Base-by-base conservation (phyloP, 2,888 invertebrate genomes). In the Beris morrisii region DNA sequence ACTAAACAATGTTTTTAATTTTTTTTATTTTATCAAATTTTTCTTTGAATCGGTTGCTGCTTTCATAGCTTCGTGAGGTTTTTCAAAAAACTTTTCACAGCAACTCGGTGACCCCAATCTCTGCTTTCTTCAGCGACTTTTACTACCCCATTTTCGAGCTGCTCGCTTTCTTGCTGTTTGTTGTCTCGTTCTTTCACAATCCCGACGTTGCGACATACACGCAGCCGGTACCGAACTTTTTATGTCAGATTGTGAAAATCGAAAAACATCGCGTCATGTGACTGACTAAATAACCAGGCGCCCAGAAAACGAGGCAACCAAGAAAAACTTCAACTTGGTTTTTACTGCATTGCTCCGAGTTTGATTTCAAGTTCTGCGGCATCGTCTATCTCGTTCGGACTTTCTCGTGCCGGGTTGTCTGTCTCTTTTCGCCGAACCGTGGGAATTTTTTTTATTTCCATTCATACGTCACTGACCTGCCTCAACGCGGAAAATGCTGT, bases 241-340 rank as follows among this genome's bases (percentile, higher is more conserved):
- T 22, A 22, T 22, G 1, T 22, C 22, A 22, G 22, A 22, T 22
- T 22, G 15, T 15, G 30, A 31, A 70, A 71, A 74, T 69, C 71
- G 68, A 61, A 71, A 72, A 74, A 73, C 73, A 74, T 75, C 78
- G 79, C 79, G 79, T 79, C 79, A 80, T 78, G 75, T 78, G 77
- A 80, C 79, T 79, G 78, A 78, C 78, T 73, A 76, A 75, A 74
- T 68, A 68, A 78, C 70, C 70, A 75, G 78, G 79, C 74, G 66
- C 64, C 15, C 78, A 80, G 71, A 66, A 69, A 32, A 5, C 11
- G 9, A 7, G 45, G 48, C 57, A 50, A 66, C n/a, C 50, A 65
- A 11, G 50, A 46, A 13, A 4, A 15, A 31, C 4, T 56, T n/a
- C 38, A 11, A 43, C 56, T 30, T 1, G 38, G 7, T 38, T 38